Conservation (phyloP, 1,140 invertebrate species). For the Rhynchophorus ferrugineus region DNA sequence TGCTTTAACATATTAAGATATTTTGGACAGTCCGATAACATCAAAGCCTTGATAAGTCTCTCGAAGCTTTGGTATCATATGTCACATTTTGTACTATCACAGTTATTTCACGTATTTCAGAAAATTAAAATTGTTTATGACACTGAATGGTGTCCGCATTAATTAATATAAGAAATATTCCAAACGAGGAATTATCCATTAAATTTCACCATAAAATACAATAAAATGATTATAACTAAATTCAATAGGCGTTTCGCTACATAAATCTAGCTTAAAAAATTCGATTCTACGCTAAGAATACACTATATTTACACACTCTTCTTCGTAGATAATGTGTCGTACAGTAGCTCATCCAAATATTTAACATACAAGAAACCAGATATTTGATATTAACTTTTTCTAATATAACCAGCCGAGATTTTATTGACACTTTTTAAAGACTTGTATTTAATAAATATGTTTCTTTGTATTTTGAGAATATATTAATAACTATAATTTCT, state of each 20-base stretch:
- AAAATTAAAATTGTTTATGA: conserved; percentile 11
- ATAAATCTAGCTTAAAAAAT: conserved; percentile 22
- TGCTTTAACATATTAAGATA: too few species aligned
- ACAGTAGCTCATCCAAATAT: too few species aligned
- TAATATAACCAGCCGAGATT: too few species aligned
- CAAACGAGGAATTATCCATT: conserved; percentile 9
- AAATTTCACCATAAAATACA: conserved; percentile 10
- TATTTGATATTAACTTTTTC: too few species aligned
- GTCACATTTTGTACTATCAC: conserved; percentile 36
- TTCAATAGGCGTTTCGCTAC: conserved; percentile 10
- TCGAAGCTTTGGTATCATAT: conserved; percentile 21
- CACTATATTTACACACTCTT: conserved; percentile 27
- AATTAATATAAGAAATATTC: conserved; percentile 1
- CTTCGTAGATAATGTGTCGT: conserved; percentile 27
- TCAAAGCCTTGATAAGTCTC: conserved; percentile 4
- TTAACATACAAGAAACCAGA: too few species aligned
- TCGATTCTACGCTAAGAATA: conserved; percentile 24
- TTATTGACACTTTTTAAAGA: too few species aligned
- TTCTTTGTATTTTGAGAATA: too few species aligned
- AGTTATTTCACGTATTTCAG: conserved; percentile 28
- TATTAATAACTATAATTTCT: too few species aligned
- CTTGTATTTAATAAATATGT: too few species aligned
- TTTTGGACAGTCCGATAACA: conserved; percentile 6
- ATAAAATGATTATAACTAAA: conserved; percentile 19
- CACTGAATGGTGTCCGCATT: conserved; percentile 3